Evolutionary conservation across 2,797 vertebrate genomes (phyloP), one percentile per base, ranked within the genome.

Genomic region (Sebastes alutus): DNA sequence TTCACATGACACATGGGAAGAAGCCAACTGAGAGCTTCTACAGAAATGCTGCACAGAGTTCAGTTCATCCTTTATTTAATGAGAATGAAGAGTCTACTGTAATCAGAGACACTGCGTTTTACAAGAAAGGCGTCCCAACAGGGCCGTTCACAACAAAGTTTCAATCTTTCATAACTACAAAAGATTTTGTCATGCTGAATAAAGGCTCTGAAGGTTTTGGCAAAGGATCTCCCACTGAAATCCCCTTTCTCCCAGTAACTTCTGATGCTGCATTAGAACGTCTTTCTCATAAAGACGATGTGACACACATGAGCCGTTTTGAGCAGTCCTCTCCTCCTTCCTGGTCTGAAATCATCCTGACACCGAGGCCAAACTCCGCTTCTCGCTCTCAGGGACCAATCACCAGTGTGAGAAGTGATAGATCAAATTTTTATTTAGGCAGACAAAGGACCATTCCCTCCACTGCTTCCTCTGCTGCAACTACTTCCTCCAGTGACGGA

Each of bases 381-480:
- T 55, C 78, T 69, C 78, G 0, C 68, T 81, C 86, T 35, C 76
- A 72, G 77, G 75, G 52, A 77, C 61, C 72, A 65, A 75, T 76
- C 71, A 55, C 55, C 64, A 73, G 54, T 32, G 38, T 49, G 14
- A 71, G 38, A 6, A 79, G 60, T 35, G 32, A 88, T 88, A 82
- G 81, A 87, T 92, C 80, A 55, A 5, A 75, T 75, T 88, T 88
- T 78, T 70, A 90, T 90, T 89, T 64, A 72, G 75, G 60, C 61
- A 62, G 42, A 78, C 77, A 76, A 87, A 87, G 79, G 68, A 30
- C 23, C 18, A 22, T 78, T 64, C 54, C 72, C 49, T 75, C 66
- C 4, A 7, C 76, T 22, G 52, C 65, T 67, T 84, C 73, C 63
- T 80, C 83, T 81, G 80, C 76, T 66, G 52, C 66, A 75, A 42